phyloP scores from a whole-genome alignment of 1,140 invertebrate species.

The Phthorimaea operculella region DNA sequence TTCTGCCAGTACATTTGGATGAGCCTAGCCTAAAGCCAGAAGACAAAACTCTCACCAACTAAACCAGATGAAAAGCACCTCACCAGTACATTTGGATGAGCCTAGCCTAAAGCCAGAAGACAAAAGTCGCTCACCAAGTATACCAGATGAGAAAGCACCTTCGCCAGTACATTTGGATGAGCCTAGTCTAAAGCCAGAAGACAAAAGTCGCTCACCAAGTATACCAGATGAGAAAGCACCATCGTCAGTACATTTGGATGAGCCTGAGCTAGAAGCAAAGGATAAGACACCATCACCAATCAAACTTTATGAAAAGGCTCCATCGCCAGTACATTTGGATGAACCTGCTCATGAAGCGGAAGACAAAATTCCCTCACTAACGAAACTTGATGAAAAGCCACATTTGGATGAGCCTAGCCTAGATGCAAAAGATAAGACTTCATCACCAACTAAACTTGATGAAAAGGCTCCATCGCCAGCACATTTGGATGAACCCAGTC shows the following conservation, averaged over 20 bases:
- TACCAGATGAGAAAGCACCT: no score
- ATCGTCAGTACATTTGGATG: no score
- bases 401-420: constrained; percentile 6
- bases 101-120: no score
- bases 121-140: no score
- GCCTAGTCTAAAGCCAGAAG: not conserved
- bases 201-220: no score
- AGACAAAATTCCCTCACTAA: not conserved
- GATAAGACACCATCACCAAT: not conserved
- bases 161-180: no score
- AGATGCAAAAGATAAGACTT: constrained; percentile 5
- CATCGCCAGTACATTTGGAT: not conserved
- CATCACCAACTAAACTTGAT: not conserved
- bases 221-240: not conserved
- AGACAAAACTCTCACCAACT: no score
- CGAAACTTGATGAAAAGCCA: constrained; percentile 3
- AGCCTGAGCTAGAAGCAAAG: no score
- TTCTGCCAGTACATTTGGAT: no score
- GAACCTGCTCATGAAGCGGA: not conserved
- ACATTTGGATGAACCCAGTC: not conserved
- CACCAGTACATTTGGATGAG: no score
- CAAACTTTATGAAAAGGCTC: constrained; percentile 7
- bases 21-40: no score
- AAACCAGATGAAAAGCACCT: no score
- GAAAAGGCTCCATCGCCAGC: constrained; percentile 14